Evolutionary conservation across 2,888 invertebrate genomes (phyloP).

Genomic region (Unio pictorum): DNA sequence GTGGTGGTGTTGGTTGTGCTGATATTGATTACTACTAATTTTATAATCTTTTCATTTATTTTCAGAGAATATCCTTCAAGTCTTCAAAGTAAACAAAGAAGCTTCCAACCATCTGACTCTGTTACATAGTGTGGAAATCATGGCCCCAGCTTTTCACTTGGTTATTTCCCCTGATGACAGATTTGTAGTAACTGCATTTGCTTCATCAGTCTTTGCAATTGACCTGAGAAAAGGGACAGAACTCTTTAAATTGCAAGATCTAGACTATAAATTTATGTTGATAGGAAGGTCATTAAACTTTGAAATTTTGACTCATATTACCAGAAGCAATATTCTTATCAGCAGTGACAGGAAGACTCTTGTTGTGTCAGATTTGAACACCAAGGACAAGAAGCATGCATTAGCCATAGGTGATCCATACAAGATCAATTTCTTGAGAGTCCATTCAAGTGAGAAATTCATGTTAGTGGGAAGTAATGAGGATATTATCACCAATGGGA

Average conservation of each 20-base stretch:
- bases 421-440: constrained; percentile 13
- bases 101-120: no score
- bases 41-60: background rate
- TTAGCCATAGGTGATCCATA: constrained; percentile 27
- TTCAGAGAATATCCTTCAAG: background rate
- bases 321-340: constrained; percentile 1
- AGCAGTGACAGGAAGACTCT: constrained; percentile 1
- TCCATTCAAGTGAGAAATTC: constrained; percentile 41
- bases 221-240: no score
- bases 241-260: no score
- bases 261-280: no score
- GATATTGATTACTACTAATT: no score
- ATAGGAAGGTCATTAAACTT: no score
- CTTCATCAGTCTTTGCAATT: no score
- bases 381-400: constrained; percentile 17
- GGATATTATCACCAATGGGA: constrained; percentile 16
- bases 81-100: background rate
- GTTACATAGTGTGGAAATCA: constrained; percentile 1
- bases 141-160: constrained; percentile 8
- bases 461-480: constrained; percentile 26
- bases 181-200: constrained; percentile 17
- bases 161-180: constrained; percentile 42
- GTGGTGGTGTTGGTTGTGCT: no score
- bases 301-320: background rate
- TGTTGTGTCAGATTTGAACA: constrained; percentile 24